Evolutionary conservation across 2,888 invertebrate genomes (phyloP).

Genomic region (Andrena fulva): DNA sequence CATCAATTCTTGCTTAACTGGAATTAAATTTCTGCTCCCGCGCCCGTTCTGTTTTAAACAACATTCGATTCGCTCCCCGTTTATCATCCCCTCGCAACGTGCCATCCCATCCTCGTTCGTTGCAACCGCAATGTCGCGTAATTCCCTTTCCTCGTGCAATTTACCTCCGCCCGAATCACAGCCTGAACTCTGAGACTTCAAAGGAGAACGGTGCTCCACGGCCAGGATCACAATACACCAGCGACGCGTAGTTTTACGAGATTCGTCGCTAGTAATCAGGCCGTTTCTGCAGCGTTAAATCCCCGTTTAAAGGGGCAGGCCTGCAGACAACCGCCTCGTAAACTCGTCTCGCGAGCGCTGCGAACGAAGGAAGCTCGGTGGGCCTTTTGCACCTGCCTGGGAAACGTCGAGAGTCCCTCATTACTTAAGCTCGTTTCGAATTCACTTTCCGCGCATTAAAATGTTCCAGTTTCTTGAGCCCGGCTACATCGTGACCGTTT

Average conservation of each 20-base stretch:
- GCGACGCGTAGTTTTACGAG: conserved; percentile 17
- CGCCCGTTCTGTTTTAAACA: neutral
- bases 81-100: neutral
- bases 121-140: neutral
- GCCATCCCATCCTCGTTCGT: neutral
- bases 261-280: conserved; percentile 1
- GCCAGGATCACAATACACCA: neutral
- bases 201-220: neutral
- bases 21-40: neutral
- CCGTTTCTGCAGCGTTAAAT: conserved; percentile 9
- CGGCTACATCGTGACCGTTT: conserved; percentile 15
- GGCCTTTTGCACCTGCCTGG: conserved; percentile 13
- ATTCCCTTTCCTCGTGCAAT: conserved; percentile 3
- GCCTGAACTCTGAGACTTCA: neutral
- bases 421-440: conserved; percentile 60
- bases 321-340: conserved; percentile 35
- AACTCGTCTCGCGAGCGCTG: conserved; percentile 30
- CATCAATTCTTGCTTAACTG: neutral
- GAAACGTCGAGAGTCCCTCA: conserved; percentile 53
- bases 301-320: conserved; percentile 6
- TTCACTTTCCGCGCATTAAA: conserved; percentile 51
- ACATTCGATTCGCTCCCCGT: neutral
- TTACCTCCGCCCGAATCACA: neutral
- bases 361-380: conserved; percentile 29
- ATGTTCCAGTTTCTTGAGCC: conserved; percentile 47